phyloP scores from a whole-genome alignment of 2,113 vertebrate genomes.

The Nanorana parkeri region DNA sequence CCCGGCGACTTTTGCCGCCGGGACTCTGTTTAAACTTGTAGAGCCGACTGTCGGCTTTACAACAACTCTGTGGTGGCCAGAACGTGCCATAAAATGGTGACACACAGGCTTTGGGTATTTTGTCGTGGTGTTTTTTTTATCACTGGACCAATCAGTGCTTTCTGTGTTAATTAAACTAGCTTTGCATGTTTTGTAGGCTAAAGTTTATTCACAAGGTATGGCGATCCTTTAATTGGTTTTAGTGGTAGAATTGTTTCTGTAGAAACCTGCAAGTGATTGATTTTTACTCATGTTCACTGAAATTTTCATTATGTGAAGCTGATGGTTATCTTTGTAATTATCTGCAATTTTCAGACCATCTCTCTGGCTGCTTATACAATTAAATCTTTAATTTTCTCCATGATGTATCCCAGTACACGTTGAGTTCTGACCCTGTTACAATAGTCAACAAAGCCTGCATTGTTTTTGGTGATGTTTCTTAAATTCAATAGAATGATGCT shows the following conservation, averaged over 20 bases:
- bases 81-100: too few species aligned
- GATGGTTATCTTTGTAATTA: slow-evolving; percentile 37
- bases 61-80: too few species aligned
- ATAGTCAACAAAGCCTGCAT: background rate
- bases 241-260: background rate
- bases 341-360: slow-evolving; percentile 24
- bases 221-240: background rate
- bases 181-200: too few species aligned
- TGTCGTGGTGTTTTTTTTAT: too few species aligned
- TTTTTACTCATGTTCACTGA: slow-evolving; percentile 10
- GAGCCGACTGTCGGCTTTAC: too few species aligned
- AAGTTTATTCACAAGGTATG: too few species aligned
- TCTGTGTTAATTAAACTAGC: too few species aligned
- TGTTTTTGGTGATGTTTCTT: background rate
- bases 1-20: too few species aligned
- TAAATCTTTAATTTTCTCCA: background rate
- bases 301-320: slow-evolving; percentile 20
- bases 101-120: too few species aligned
- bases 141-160: too few species aligned
- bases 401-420: background rate
- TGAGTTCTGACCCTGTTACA: slow-evolving; percentile 5
- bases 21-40: too few species aligned
- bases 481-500: background rate
- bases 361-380: background rate
- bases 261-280: background rate